Percentiles rank a stretch among this genome's conserved stretches.
Conservation (phyloP, 2,888 invertebrate species). For the Cotesia congregata region DNA sequence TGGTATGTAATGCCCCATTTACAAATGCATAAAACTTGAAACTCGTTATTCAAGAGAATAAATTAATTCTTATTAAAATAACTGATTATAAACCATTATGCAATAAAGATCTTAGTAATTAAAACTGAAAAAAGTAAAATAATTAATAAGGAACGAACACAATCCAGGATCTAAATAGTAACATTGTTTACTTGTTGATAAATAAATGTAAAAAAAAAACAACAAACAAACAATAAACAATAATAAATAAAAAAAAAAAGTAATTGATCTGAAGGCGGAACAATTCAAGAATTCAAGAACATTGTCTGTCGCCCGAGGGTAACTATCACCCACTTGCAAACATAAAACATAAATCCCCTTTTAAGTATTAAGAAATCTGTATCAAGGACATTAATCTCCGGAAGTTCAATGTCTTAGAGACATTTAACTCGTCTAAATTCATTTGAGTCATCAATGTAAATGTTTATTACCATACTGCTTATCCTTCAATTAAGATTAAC, state of each 20-base stretch:
- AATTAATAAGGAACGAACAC: not conserved
- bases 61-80: not conserved
- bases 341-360: not conserved
- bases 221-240: not conserved
- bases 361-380: constrained; percentile 21
- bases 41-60: no score
- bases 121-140: not conserved
- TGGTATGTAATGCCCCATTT: no score
- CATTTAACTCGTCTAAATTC: constrained; percentile 6
- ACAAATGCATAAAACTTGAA: no score
- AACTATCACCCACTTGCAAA: constrained; percentile 27
- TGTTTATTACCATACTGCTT: not conserved
- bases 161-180: not conserved
- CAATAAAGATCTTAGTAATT: not conserved
- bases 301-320: constrained; percentile 31
- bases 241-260: constrained; percentile 9
- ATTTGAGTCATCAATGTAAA: constrained; percentile 8
- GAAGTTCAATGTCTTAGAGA: constrained; percentile 29
- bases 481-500: constrained; percentile 13
- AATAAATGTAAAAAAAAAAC: constrained; percentile 15
- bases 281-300: constrained; percentile 34
- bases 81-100: not conserved
- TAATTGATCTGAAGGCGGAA: constrained; percentile 26
- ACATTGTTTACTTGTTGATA: constrained; percentile 5
- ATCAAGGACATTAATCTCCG: constrained; percentile 26